A percentile compares a stretch with the other conserved stretches of the same genome.
Conservation (phyloP, 2,888 invertebrate genomes). For the Hololepta plana region DNA sequence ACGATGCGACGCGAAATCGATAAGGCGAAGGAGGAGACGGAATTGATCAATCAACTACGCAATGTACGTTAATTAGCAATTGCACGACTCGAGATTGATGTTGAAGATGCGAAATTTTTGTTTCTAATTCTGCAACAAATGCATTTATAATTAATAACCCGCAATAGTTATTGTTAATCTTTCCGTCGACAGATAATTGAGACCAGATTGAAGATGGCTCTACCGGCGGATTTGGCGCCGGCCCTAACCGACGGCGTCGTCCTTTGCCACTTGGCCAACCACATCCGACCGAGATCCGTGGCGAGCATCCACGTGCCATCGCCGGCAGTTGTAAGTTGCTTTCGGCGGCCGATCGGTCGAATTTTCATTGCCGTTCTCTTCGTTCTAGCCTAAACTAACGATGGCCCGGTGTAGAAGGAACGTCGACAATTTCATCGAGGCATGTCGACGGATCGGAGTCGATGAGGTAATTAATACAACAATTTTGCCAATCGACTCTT, state of each 20-base stretch:
- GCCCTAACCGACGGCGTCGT: slow-evolving; percentile 84
- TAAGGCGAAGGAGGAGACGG: slow-evolving; percentile 75
- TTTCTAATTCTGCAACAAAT: background rate
- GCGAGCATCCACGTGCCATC: slow-evolving; percentile 91
- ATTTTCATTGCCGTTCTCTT: slow-evolving; percentile 7
- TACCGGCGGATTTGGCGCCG: slow-evolving; percentile 71
- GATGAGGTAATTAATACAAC: slow-evolving; percentile 92
- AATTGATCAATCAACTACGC: slow-evolving; percentile 66
- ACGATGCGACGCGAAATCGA: slow-evolving; percentile 87
- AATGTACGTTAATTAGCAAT: slow-evolving; percentile 39
- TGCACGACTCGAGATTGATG: slow-evolving; percentile 1
- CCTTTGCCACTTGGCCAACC: slow-evolving; percentile 85
- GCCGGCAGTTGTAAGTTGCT: slow-evolving; percentile 60
- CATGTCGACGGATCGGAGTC: slow-evolving; percentile 84
- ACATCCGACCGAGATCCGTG: slow-evolving; percentile 78
- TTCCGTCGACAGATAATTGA: slow-evolving; percentile 61
- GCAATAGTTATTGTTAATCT: slow-evolving; percentile 2
- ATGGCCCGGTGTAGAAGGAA: slow-evolving; percentile 87
- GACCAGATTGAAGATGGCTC: slow-evolving; percentile 69
- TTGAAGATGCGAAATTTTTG: background rate
- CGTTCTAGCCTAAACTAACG: slow-evolving; percentile 76
- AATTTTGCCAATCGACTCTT: too few relatives aligned
- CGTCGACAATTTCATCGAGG: slow-evolving; percentile 90
- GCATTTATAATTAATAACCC: slow-evolving; percentile 3
- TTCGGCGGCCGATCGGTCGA: too few relatives aligned